Percentiles rank a stretch among this genome's conserved stretches.
phyloP scores from a whole-genome alignment of 37 sponge, comb jelly and placozoan genomes.

The Axinella damicornis region DNA sequence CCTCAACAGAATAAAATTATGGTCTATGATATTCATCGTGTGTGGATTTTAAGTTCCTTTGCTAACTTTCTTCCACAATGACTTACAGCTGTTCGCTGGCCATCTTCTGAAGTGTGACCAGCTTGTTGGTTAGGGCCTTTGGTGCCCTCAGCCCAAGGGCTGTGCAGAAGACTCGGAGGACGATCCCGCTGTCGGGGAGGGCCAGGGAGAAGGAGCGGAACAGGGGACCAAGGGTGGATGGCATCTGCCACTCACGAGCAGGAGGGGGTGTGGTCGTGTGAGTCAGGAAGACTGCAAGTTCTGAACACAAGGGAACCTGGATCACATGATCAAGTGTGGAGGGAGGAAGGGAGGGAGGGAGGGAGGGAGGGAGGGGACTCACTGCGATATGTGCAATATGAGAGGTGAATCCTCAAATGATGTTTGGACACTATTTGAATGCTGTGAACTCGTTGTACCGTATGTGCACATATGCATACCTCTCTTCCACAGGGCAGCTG shows the following conservation, averaged over 20 bases:
- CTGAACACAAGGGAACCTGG: conserved; percentile 28
- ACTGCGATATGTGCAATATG: too few relatives aligned
- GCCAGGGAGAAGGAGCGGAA: conserved; percentile 81
- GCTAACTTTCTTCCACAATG: too few relatives aligned
- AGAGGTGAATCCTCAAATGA: too few relatives aligned
- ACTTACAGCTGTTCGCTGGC: conserved; percentile 79
- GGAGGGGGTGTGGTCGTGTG: neutral
- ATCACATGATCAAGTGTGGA: neutral
- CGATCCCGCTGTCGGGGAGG: conserved; percentile 54
- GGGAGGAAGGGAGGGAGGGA: neutral
- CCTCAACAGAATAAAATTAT: too few relatives aligned
- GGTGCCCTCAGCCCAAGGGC: conserved; percentile 71
- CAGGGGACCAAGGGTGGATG: conserved; percentile 49
- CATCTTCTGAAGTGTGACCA: conserved; percentile 69
- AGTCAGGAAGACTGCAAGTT: conserved; percentile 47
- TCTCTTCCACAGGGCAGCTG: conserved; percentile 52
- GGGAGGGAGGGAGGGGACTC: too few relatives aligned
- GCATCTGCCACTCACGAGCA: conserved; percentile 50
- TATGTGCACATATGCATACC: conserved; percentile 60
- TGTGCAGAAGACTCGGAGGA: conserved; percentile 48
- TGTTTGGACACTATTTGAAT: too few relatives aligned
- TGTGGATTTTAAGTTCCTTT: too few relatives aligned
- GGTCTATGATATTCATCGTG: too few relatives aligned
- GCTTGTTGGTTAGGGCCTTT: conserved; percentile 65
- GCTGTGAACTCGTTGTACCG: too few relatives aligned